Conservation (phyloP, 23 tunicate genomes). For the Styela plicata region DNA sequence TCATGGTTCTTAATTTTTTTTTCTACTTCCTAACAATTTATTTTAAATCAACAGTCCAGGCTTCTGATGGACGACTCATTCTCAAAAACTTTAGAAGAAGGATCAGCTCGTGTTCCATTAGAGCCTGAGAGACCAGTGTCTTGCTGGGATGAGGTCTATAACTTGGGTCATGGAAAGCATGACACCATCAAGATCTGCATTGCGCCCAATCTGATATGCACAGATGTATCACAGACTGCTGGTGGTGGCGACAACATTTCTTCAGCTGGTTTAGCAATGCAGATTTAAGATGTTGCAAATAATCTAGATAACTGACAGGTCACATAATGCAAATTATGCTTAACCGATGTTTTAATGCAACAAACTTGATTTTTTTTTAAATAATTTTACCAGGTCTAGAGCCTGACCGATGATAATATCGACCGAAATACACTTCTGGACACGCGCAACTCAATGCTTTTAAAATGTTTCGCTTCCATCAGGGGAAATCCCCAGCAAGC, state of each 20-base stretch:
- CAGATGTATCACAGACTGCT: constrained; percentile 84
- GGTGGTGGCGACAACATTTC: constrained; percentile 99
- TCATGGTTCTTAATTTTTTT: no score
- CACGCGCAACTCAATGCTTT: no score
- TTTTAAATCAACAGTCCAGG: constrained; percentile 21
- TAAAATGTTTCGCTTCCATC: no score
- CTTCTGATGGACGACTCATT: constrained; percentile 73
- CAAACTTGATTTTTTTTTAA: no score
- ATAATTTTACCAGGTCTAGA: no score
- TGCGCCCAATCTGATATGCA: constrained; percentile 89
- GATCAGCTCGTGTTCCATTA: constrained; percentile 54
- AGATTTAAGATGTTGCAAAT: constrained; percentile 32
- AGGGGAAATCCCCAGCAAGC: no score
- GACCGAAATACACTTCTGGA: no score
- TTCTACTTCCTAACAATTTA: background rate
- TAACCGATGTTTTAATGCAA: no score
- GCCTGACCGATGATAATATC: no score
- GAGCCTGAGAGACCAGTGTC: constrained; percentile 77
- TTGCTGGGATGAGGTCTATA: constrained; percentile 70
- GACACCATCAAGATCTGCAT: constrained; percentile 70
- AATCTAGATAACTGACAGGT: background rate
- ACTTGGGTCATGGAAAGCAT: constrained; percentile 34
- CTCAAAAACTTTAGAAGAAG: constrained; percentile 43
- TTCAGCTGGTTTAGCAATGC: constrained; percentile 79
- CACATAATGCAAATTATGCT: no score